These are phyloP conservation scores for Sarcophaga variegata DNA, from an alignment of 2,888 invertebrate species.

Conservation along the genomic window DNA sequence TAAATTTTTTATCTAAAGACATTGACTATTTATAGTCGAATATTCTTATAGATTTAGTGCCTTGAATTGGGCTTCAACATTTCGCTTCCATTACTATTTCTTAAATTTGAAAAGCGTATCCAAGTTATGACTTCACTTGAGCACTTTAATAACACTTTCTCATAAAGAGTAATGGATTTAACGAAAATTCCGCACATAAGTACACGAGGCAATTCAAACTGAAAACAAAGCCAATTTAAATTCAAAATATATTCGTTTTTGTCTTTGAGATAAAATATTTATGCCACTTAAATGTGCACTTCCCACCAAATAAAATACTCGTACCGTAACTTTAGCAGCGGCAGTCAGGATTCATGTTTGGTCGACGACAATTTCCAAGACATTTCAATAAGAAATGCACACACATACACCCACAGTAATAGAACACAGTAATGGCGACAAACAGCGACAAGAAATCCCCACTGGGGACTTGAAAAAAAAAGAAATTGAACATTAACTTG, in stretches of 20 bases:
- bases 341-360: slow-evolving; percentile 28
- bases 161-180: no score
- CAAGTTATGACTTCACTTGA: no score
- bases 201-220: no score
- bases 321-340: background rate
- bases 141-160: no score
- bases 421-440: slow-evolving; percentile 20
- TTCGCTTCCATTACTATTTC: no score
- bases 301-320: slow-evolving; percentile 47
- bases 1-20: no score
- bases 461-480: slow-evolving; percentile 55
- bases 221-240: background rate
- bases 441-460: slow-evolving; percentile 50
- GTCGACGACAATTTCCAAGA: slow-evolving; percentile 33
- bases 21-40: no score
- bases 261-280: slow-evolving; percentile 31
- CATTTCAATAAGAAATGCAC: slow-evolving; percentile 41
- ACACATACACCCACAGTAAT: slow-evolving; percentile 37
- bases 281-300: slow-evolving; percentile 62
- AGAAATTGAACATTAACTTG: slow-evolving; percentile 43
- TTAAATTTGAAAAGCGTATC: no score
- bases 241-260: no score
- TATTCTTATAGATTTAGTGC: no score
- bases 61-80: no score
- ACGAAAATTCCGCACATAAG: no score